A percentile compares a stretch with the other conserved stretches of the same genome.
Conservation (phyloP, 2,888 invertebrate species). For the Nasonovia ribisnigri region DNA sequence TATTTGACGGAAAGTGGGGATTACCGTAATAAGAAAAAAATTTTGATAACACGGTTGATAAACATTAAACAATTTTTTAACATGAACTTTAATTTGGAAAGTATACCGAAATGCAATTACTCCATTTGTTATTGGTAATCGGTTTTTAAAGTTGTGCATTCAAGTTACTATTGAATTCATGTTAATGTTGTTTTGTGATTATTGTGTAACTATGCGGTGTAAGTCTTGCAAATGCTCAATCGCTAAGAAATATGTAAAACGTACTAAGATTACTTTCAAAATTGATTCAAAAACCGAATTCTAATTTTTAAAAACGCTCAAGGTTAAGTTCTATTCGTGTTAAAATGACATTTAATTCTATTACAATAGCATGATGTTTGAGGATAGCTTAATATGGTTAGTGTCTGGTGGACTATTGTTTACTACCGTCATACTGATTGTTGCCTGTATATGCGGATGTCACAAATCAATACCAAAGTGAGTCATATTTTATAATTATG, state of each 20-base stretch:
- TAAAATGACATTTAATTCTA: constrained; percentile 45
- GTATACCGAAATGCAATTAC: constrained; percentile 26
- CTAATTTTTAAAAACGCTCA: neutral
- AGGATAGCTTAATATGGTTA: constrained; percentile 52
- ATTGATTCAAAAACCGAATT: constrained; percentile 38
- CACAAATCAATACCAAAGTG: constrained; percentile 82
- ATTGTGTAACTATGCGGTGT: constrained; percentile 36
- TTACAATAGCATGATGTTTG: constrained; percentile 44
- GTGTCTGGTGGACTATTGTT: constrained; percentile 62
- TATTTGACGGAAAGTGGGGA: constrained; percentile 2
- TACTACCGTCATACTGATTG: constrained; percentile 69
- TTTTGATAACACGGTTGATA: constrained; percentile 56
- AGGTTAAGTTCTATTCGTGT: constrained; percentile 2
- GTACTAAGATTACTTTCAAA: constrained; percentile 17
- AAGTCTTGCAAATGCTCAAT: constrained; percentile 2
- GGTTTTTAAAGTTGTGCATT: neutral
- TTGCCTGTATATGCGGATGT: constrained; percentile 82
- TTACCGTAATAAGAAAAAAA: constrained; percentile 7
- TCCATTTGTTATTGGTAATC: neutral
- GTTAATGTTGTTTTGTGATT: neutral
- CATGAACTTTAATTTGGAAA: constrained; percentile 52
- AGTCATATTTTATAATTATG: constrained; percentile 68
- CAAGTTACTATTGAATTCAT: neutral
- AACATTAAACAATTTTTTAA: constrained; percentile 42
- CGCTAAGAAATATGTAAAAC: neutral